Evolutionary conservation across 2,113 vertebrate genomes (phyloP), one percentile per base, ranked within the genome.

Genomic region (Bubo blakistoni): DNA sequence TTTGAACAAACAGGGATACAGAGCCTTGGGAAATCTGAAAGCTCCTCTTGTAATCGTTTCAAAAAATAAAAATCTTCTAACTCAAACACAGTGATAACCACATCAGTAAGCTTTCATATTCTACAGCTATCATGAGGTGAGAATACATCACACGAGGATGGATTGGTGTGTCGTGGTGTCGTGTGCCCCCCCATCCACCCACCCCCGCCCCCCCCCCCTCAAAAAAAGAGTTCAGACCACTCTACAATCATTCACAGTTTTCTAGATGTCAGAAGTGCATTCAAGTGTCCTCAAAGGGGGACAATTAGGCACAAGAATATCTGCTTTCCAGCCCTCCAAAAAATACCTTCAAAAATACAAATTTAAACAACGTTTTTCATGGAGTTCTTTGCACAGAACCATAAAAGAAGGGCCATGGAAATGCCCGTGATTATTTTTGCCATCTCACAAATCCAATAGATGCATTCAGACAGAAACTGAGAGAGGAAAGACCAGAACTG

Each of bases 121-220:
- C 42, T 65, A 9, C 38, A 77, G 0, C 0, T 32, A 11, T 13
- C n/a, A 86, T 1, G 2, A 42, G 27, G 32, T 34, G 32, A 8
- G 13, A 88, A 65, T 11, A 58, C 24, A 15, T 3, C 34, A 40
- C 46, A 49, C 1, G 8, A 7, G 38, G 29, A 62, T 3, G 4
- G 69, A 36, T 2, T 25, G 18, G 42, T 11, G 2, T 19, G 18
- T 25, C 6, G 1, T 1, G 13, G 8, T 10, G 44, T 44, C 16
- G 16, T 44, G 44, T 44, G 44, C 44, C 15, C 44, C 15, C 6
- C 16, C 16, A 6, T 44, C 16, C 42, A 44, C 42, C 14, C 42
- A 16, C 15, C 44, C 44, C 46, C 6, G 3, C 10, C 6, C 49
- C 16, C 18, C 19, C 6, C 19, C 5, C 34, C 57, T 47, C 6